Percentiles rank a stretch among this genome's conserved stretches.
Evolutionary conservation across 2,797 vertebrate genomes (phyloP).

Genomic region (Aplochiton taeniatus): DNA sequence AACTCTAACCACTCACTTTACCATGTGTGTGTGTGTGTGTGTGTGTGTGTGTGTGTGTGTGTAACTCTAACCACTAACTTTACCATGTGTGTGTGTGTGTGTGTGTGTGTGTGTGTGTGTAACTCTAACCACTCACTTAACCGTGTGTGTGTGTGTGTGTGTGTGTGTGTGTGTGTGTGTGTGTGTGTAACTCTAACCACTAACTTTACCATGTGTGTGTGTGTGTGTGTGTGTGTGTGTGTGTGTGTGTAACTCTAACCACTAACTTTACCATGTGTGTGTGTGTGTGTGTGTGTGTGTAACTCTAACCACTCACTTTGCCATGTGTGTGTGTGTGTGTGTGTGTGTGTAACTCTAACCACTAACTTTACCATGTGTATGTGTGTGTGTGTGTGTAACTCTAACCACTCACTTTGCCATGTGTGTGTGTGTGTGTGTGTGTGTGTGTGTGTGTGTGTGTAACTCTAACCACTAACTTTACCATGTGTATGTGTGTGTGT

Average conservation of each 20-base stretch:
- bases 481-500: neutral
- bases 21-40: neutral
- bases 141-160: neutral
- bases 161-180: too few species aligned
- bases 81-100: neutral
- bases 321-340: neutral
- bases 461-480: constrained; percentile 43
- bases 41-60: too few species aligned
- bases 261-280: neutral
- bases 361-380: neutral
- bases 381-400: constrained; percentile 28
- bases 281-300: neutral
- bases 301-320: constrained; percentile 42
- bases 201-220: neutral
- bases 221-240: too few species aligned
- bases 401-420: constrained; percentile 27
- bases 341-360: constrained; percentile 44
- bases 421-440: neutral
- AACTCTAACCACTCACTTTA: constrained; percentile 43
- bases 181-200: constrained; percentile 54
- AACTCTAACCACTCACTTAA: constrained; percentile 43
- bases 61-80: constrained; percentile 45
- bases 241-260: constrained; percentile 50
- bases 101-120: neutral
- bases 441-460: neutral